Evolutionary conservation across 2,888 invertebrate genomes (phyloP), one percentile per base, ranked within the genome.

Genomic region (Andrena fulva): DNA sequence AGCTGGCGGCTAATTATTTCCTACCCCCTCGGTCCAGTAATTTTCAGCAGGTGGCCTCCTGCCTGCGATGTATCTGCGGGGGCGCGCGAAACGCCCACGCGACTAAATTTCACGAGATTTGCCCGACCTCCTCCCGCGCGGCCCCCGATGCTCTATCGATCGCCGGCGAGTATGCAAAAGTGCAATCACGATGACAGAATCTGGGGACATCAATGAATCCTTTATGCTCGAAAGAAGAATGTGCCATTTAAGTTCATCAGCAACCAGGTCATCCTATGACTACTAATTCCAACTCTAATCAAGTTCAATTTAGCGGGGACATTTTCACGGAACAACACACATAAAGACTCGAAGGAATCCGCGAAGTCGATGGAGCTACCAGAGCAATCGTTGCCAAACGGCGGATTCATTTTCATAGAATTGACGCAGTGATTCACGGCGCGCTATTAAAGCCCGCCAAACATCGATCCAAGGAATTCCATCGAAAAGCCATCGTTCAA

Each of bases 1-100:
- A 56, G 63, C 62, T 63, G 52, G 27, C 24, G 69, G 71, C 75
- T 77, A 81, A 77, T 77, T 81, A 81, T 84, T 77, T 75, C 29
- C 72, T 29, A 54, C n/a, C 72, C 56, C 56, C 24, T 10, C 24
- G 56, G 33, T 62, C 48, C 60, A 29, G 33, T 48, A 67, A 67
- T 80, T 77, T 80, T 42, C 71, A 71, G 27, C 42, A 62, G 29
- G 50, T 35, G 64, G 6, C 42, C 35, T 20, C 74, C 68, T 82
- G 76, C 42, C 48, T 54, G 69, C 73, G 74, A 82, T 85, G 80
- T 85, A 60, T 70, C 59, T 56, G 16, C 2, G 12, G 6, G 42
- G 52, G 33, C 69, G 62, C 16, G 24, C 20, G 35, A 42, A 62
- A 64, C 70, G 60, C 70, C 64, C 56, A 59, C 64, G 59, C 64